A percentile compares a stretch with the other conserved stretches of the same genome.
phyloP scores from a whole-genome alignment of 2,797 vertebrate genomes.

The Schizopygopsis malacanthus region DNA sequence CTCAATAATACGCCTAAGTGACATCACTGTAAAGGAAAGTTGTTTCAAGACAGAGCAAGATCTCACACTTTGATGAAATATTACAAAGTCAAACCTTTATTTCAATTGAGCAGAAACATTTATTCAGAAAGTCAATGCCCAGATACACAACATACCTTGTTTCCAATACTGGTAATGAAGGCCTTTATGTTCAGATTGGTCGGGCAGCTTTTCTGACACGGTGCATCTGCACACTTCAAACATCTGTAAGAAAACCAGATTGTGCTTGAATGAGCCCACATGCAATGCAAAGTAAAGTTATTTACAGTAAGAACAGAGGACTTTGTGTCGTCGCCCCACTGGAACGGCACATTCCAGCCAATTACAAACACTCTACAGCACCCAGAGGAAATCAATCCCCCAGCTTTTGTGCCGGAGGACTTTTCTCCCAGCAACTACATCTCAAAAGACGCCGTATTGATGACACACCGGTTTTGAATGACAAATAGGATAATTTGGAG shows the following conservation, averaged over 20 bases:
- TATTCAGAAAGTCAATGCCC: not conserved
- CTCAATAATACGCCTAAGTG: not conserved
- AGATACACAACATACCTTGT: slow-evolving; percentile 82
- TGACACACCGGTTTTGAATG: slow-evolving; percentile 75
- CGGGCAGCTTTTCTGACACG: slow-evolving; percentile 97
- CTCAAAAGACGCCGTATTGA: slow-evolving; percentile 67
- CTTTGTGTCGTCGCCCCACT: slow-evolving; percentile 92
- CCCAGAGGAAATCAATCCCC: slow-evolving; percentile 50
- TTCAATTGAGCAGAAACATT: not conserved
- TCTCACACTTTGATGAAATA: not conserved
- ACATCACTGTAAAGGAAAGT: not conserved
- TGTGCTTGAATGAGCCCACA: slow-evolving; percentile 58
- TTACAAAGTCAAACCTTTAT: not conserved
- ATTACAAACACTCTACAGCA: slow-evolving; percentile 42
- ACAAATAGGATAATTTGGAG: slow-evolving; percentile 74
- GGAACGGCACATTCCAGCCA: slow-evolving; percentile 94
- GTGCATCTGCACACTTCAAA: slow-evolving; percentile 94
- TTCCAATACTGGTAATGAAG: slow-evolving; percentile 94
- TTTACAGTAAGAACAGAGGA: slow-evolving; percentile 68
- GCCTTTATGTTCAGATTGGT: slow-evolving; percentile 94
- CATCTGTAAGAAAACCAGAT: slow-evolving; percentile 77
- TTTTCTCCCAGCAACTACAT: slow-evolving; percentile 53
- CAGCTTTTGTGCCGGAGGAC: slow-evolving; percentile 51
- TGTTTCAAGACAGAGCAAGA: not conserved
- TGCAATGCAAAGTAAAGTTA: slow-evolving; percentile 59